Evolutionary conservation across 2,888 invertebrate genomes (phyloP), one percentile per base, ranked within the genome.

Genomic region (Cephus sareptanus): DNA sequence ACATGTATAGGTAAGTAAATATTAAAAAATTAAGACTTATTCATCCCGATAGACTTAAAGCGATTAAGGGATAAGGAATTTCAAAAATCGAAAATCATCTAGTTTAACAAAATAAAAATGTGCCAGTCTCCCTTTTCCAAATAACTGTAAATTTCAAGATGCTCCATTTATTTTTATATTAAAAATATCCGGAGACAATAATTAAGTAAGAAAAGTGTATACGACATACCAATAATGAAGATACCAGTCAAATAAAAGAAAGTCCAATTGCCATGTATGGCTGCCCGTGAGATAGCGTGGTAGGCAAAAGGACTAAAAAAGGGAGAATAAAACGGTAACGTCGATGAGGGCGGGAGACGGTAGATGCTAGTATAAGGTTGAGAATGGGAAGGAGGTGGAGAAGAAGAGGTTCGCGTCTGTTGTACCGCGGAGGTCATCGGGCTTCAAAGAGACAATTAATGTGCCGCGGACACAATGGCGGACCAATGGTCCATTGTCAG

Each of bases 361-460:
- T 69, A 68, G 74, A 77, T 37, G 71, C 31, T 37, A 35, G 13
- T 9, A 56, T 56, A 74, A 76, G 74, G 30, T 69, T 74, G 77
- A 31, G 76, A 74, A 71, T 73, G 77, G 76, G 35, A 31, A 34
- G 56, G 73, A 78, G 79, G 76, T 75, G 78, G 77, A 80, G 80
- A 79, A 69, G 81, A 79, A 76, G 80, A 83, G 76, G 79, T 85
- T 82, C 82, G 76, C 73, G 79, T 76, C 70, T 79, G 79, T 77
- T 79, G 76, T 79, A 76, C 84, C 85, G 84, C 86, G 85, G 88
- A 87, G 89, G 88, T 90, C 87, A 89, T 89, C 86, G 84, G 83
- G 85, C 85, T 84, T 89, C 87, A 89, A 89, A 89, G 89, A 87
- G 88, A 89, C 90, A 89, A 89, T 89, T 89, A 89, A 89, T 89